Percentiles rank a stretch among this genome's conserved stretches.
Conservation (phyloP, 2,888 invertebrate genomes). For the Synergus itoensis region DNA sequence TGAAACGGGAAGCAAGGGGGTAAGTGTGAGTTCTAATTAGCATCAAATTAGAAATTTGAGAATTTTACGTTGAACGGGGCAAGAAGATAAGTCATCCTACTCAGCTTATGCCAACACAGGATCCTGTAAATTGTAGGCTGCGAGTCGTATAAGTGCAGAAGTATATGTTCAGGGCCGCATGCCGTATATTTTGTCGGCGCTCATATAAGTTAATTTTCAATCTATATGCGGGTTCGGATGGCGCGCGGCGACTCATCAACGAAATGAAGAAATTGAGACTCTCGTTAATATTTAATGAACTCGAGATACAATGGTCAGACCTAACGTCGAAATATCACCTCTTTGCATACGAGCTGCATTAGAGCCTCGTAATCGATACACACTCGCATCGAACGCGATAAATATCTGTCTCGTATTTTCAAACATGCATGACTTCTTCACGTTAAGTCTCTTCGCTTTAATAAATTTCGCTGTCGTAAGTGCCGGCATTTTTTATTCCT, state of each 20-base stretch:
- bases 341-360: constrained; percentile 54
- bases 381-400: constrained; percentile 53
- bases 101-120: constrained; percentile 68
- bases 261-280: constrained; percentile 77
- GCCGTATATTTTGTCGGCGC: constrained; percentile 76
- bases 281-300: constrained; percentile 78
- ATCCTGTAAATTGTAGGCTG: constrained; percentile 73
- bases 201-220: constrained; percentile 79
- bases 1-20: neutral
- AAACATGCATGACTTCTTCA: constrained; percentile 39
- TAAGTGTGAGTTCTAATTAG: constrained; percentile 65
- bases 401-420: constrained; percentile 55
- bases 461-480: constrained; percentile 22
- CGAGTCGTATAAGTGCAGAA: constrained; percentile 68
- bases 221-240: constrained; percentile 76
- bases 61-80: constrained; percentile 65
- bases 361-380: constrained; percentile 45
- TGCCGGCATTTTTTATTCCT: constrained; percentile 18
- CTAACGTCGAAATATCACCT: constrained; percentile 68
- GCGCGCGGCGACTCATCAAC: constrained; percentile 76
- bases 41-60: constrained; percentile 73
- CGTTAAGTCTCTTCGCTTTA: constrained; percentile 11
- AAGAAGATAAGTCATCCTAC: constrained; percentile 56
- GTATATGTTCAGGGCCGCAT: constrained; percentile 57
- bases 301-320: constrained; percentile 70